Conservation (phyloP, 2,797 vertebrate species). For the Chelonia mydas region DNA sequence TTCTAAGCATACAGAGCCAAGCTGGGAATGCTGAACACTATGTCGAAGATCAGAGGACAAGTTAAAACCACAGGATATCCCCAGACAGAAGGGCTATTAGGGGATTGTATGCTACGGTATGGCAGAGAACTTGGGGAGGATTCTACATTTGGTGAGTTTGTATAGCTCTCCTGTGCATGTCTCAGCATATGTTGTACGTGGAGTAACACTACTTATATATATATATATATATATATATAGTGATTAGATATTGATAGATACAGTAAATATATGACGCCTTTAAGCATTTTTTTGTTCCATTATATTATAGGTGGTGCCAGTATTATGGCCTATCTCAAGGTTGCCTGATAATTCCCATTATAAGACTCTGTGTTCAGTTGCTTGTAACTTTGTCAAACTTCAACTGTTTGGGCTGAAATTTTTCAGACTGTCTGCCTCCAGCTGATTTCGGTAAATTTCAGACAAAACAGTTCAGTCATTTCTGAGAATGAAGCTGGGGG, state of each 20-base stretch:
- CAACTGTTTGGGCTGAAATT: neutral
- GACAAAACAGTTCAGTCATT: neutral
- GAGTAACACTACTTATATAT: neutral
- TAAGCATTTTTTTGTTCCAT: neutral
- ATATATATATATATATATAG: neutral
- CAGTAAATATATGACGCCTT: rapidly evolving
- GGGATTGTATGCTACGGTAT: conserved; percentile 94
- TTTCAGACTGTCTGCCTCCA: neutral
- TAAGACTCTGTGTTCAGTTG: neutral
- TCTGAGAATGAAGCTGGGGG: neutral
- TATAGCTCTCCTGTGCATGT: conserved; percentile 21
- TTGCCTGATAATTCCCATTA: neutral
- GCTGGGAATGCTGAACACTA: conserved; percentile 92
- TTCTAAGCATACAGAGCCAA: conserved; percentile 91
- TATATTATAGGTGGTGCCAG: neutral
- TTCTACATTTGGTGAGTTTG: conserved; percentile 89
- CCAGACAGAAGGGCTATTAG: conserved; percentile 93
- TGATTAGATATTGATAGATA: neutral
- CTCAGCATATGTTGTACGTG: neutral
- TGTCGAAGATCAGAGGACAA: conserved; percentile 96
- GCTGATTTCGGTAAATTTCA: neutral
- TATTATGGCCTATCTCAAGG: neutral
- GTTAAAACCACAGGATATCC: conserved; percentile 92
- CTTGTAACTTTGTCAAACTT: neutral
- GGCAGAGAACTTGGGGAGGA: conserved; percentile 92